A percentile compares a stretch with the other conserved stretches of the same genome.
Evolutionary conservation across 2,888 invertebrate genomes (phyloP).

Genomic region (Athalia rosae): DNA sequence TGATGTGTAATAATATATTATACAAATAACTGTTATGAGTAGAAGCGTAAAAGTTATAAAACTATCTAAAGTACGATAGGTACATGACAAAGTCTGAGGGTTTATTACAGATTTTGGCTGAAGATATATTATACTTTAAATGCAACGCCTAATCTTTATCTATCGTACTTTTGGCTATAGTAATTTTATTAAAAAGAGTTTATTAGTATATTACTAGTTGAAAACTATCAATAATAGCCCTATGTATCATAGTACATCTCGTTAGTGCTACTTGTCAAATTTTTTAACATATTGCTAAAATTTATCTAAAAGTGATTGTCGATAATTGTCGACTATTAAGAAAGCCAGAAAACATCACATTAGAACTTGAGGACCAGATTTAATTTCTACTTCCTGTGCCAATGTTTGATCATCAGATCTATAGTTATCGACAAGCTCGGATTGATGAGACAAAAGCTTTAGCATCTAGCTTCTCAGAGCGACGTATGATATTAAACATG

Average conservation of each 20-base stretch:
- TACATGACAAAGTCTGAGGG: neutral
- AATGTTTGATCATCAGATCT: constrained; percentile 16
- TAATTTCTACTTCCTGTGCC: constrained; percentile 13
- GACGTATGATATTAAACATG: constrained; percentile 2
- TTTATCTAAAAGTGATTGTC: constrained; percentile 16
- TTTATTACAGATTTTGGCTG: neutral
- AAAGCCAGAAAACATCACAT: constrained; percentile 18
- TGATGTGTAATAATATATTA: constrained; percentile 10
- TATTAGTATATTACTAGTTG: constrained; percentile 8
- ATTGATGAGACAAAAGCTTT: neutral
- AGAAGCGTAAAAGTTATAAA: constrained; percentile 5
- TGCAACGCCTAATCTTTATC: neutral
- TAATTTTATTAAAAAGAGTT: constrained; percentile 26
- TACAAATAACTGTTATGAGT: constrained; percentile 7
- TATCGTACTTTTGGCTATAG: constrained; percentile 10
- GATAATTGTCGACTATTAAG: neutral
- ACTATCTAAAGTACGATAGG: constrained; percentile 20
- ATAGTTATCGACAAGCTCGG: constrained; percentile 16
- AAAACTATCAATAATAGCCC: constrained; percentile 4
- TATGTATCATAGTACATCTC: constrained; percentile 5
- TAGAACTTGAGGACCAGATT: constrained; percentile 30
- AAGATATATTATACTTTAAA: neutral
- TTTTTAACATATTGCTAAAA: neutral
- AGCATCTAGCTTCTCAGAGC: constrained; percentile 18
- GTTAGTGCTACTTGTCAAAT: neutral